Percentiles rank a stretch among this genome's conserved stretches.
These are phyloP conservation scores for Lycorma delicatula DNA, from an alignment of 1,140 invertebrate genomes.

Conservation along the genomic window DNA sequence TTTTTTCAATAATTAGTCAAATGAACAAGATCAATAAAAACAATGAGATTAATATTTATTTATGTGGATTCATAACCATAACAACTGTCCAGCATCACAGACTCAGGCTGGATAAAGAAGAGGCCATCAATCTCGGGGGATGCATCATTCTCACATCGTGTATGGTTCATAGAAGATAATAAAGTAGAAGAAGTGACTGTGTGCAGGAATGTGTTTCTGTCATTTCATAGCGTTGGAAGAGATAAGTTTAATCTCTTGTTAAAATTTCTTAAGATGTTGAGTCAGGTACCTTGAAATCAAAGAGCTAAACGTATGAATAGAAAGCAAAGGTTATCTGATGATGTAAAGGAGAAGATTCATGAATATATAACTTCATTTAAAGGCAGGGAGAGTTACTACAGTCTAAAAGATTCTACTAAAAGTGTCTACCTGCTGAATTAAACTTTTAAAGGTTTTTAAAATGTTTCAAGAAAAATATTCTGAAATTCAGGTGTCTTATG, in stretches of 20 bases:
- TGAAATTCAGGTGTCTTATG: slow-evolving; percentile 6
- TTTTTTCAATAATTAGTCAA: too few species aligned
- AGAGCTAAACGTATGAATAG: slow-evolving; percentile 8
- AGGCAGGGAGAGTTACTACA: slow-evolving; percentile 6
- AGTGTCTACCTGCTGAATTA: slow-evolving; percentile 14
- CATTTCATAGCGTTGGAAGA: slow-evolving; percentile 3
- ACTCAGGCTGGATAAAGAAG: slow-evolving; percentile 7
- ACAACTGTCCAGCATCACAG: background rate
- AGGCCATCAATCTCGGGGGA: slow-evolving; percentile 1
- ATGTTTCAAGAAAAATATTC: slow-evolving; percentile 28
- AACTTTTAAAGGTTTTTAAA: slow-evolving; percentile 7
- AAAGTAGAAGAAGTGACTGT: slow-evolving; percentile 2
- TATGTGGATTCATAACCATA: slow-evolving; percentile 6
- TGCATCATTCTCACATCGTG: too few species aligned
- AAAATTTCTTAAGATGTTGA: slow-evolving; percentile 4
- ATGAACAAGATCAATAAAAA: slow-evolving; percentile 5
- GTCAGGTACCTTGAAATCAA: slow-evolving; percentile 1
- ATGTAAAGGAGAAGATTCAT: slow-evolving; percentile 8
- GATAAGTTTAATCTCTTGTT: slow-evolving; percentile 8
- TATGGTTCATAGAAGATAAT: too few species aligned
- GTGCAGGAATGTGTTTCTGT: slow-evolving; percentile 10
- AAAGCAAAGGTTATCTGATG: slow-evolving; percentile 9
- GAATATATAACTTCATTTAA: too few species aligned
- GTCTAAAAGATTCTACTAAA: slow-evolving; percentile 7
- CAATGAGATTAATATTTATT: slow-evolving; percentile 9